phyloP scores from a whole-genome alignment of 1,140 invertebrate species.

The Micrasema longulum region DNA sequence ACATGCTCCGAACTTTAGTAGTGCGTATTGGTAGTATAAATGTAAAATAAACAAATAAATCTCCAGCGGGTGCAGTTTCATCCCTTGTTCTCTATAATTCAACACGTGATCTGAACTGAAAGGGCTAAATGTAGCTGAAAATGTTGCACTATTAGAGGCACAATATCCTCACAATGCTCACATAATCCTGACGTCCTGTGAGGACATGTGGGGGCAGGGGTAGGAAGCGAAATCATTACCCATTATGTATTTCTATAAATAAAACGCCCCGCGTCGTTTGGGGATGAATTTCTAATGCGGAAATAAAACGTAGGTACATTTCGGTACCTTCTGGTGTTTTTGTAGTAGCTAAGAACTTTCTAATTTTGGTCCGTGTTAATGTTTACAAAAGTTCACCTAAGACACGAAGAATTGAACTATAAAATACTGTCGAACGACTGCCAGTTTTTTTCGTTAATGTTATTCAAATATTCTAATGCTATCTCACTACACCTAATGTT shows the following conservation, averaged over 20 bases:
- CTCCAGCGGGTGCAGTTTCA: not conserved
- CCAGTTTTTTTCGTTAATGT: too few species aligned
- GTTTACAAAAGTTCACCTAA: conserved; percentile 1
- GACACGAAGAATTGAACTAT: too few species aligned
- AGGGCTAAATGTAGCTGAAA: not conserved
- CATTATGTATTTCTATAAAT: conserved; percentile 31
- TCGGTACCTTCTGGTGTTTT: not conserved
- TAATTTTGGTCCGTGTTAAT: not conserved
- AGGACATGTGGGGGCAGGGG: not conserved
- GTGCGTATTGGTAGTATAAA: not conserved
- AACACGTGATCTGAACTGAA: not conserved
- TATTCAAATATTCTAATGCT: too few species aligned
- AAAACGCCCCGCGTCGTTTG: conserved; percentile 3
- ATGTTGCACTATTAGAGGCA: conserved; percentile 11
- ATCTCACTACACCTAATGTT: too few species aligned
- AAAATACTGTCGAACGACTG: too few species aligned
- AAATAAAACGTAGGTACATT: not conserved
- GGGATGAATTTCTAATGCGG: conserved; percentile 8
- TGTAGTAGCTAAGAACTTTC: not conserved
- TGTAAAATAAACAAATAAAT: not conserved
- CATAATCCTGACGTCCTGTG: conserved; percentile 23
- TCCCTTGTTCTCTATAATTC: not conserved
- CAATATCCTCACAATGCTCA: conserved; percentile 13
- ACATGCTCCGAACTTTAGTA: not conserved
- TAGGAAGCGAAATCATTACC: conserved; percentile 5